A percentile compares a stretch with the other conserved stretches of the same genome.
Conservation (phyloP, 2,113 vertebrate species). For the Cheilinus undulatus region DNA sequence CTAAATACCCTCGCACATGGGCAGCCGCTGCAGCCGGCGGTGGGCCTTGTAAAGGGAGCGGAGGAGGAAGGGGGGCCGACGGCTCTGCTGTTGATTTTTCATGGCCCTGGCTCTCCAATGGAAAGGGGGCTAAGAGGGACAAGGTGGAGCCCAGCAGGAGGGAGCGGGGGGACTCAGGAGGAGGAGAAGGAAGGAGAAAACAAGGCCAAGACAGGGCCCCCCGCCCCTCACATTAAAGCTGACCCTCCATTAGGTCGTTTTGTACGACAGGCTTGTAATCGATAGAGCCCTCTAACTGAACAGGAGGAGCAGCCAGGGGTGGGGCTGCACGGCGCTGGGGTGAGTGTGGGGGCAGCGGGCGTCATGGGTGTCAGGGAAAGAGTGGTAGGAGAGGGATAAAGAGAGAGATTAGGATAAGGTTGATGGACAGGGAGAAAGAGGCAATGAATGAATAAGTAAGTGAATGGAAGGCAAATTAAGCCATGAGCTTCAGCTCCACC, state of each 20-base stretch:
- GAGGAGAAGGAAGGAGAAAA: conserved; percentile 54
- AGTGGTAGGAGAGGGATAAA: conserved; percentile 71
- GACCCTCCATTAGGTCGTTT: conserved; percentile 92
- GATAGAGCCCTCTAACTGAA: conserved; percentile 86
- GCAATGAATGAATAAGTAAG: conserved; percentile 75
- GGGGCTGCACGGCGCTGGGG: conserved; percentile 65
- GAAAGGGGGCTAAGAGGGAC: conserved; percentile 84
- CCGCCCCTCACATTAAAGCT: conserved; percentile 90
- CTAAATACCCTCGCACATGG: conserved; percentile 88
- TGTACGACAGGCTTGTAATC: conserved; percentile 90
- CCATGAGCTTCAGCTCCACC: conserved; percentile 56
- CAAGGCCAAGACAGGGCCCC: conserved; percentile 73
- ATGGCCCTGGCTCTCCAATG: conserved; percentile 85
- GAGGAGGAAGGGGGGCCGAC: conserved; percentile 39
- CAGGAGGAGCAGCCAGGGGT: conserved; percentile 74
- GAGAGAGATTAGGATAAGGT: conserved; percentile 80
- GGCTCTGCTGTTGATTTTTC: conserved; percentile 89
- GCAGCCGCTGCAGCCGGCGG: conserved; percentile 79
- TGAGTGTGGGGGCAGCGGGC: conserved; percentile 73
- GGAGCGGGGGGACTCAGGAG: conserved; percentile 64
- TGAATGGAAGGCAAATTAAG: conserved; percentile 73
- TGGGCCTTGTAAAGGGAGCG: conserved; percentile 75
- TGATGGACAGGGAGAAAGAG: conserved; percentile 80
- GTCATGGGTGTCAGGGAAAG: conserved; percentile 55
- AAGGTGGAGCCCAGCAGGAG: conserved; percentile 86